phyloP scores from a whole-genome alignment of 1,140 invertebrate genomes.

The Nylanderia fulva region DNA sequence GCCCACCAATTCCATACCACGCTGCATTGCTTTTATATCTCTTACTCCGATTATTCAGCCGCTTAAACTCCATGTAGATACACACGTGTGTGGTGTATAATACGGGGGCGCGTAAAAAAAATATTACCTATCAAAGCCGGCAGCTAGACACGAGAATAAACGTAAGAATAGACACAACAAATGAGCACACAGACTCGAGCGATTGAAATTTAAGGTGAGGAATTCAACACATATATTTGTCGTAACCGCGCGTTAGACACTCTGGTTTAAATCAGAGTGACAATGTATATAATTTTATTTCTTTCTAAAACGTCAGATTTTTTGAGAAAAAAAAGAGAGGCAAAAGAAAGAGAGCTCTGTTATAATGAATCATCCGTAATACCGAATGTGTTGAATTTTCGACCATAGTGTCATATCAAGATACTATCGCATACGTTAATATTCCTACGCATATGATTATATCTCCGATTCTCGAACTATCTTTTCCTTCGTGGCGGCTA shows the following conservation, averaged over 20 bases:
- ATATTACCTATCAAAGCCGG: constrained; percentile 36
- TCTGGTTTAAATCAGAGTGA: not conserved
- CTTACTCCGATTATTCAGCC: constrained; percentile 65
- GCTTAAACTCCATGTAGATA: too few species aligned
- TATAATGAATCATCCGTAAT: not conserved
- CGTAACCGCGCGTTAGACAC: not conserved
- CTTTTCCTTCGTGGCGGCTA: constrained; percentile 22
- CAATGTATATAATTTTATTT: not conserved
- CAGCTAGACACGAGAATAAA: constrained; percentile 8
- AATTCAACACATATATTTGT: not conserved
- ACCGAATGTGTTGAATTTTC: not conserved
- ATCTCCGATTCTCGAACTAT: not conserved
- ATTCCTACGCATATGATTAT: not conserved
- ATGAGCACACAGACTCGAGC: not conserved
- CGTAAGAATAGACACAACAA: constrained; percentile 38
- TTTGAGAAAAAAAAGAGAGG: not conserved
- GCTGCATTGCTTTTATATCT: constrained; percentile 79
- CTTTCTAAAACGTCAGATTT: not conserved
- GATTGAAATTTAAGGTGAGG: not conserved
- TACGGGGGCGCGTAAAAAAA: constrained; percentile 51
- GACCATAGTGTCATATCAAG: too few species aligned
- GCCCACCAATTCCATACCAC: constrained; percentile 77
- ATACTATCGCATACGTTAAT: not conserved
- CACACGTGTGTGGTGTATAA: constrained; percentile 28
- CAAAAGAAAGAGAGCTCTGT: not conserved